Conservation (phyloP, 2,888 invertebrate genomes). For the Scaptomyza caliginosa region DNA sequence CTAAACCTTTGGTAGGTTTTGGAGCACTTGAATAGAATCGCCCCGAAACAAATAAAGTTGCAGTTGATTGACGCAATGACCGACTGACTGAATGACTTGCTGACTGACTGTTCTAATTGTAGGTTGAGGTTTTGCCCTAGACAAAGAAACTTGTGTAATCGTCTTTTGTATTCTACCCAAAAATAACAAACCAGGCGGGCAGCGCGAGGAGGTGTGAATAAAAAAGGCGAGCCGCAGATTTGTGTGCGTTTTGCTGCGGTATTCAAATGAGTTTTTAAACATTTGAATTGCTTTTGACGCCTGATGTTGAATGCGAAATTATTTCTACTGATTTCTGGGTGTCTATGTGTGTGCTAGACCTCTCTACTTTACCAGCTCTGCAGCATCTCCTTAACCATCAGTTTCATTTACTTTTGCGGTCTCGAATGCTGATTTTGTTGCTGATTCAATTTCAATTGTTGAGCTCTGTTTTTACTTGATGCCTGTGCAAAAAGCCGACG, state of each 20-base stretch:
- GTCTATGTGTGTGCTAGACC: neutral
- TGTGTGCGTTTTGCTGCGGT: conserved; percentile 52
- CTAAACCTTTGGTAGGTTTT: no score
- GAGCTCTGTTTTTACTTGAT: conserved; percentile 49
- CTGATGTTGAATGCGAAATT: conserved; percentile 71
- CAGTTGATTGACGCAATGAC: neutral
- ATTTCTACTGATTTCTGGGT: conserved; percentile 61
- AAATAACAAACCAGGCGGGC: conserved; percentile 2
- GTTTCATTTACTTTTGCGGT: conserved; percentile 62
- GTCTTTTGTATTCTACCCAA: conserved; percentile 11
- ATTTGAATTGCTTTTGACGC: conserved; percentile 72
- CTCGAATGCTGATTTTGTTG: conserved; percentile 70
- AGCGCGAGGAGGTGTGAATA: neutral
- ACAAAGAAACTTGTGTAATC: conserved; percentile 40
- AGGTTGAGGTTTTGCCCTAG: conserved; percentile 21
- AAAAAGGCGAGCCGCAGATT: conserved; percentile 37
- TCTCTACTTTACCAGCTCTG: neutral
- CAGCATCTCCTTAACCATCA: neutral
- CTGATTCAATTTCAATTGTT: conserved; percentile 72
- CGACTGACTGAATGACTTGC: neutral
- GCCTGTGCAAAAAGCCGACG: conserved; percentile 4
- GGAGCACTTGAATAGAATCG: conserved; percentile 13
- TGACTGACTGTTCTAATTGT: neutral
- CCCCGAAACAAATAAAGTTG: conserved; percentile 9
- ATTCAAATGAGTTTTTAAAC: conserved; percentile 72